phyloP scores from a whole-genome alignment of 2,797 vertebrate genomes.

The Odontamblyopus lacepedii region DNA sequence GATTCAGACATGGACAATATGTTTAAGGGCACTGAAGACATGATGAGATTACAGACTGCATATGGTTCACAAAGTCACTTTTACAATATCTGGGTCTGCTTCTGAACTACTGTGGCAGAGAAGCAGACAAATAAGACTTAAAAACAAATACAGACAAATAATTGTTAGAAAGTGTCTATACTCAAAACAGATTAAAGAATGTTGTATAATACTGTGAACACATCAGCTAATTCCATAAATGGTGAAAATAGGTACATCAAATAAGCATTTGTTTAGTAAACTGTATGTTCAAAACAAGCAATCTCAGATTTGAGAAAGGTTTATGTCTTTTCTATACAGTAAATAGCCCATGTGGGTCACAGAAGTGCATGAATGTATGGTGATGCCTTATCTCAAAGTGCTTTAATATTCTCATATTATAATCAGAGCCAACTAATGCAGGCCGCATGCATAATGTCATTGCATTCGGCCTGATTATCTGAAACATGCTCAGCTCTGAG shows the following conservation, averaged over 20 bases:
- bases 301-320: neutral
- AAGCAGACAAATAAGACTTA: neutral
- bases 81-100: neutral
- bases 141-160: neutral
- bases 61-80: constrained; percentile 40
- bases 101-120: neutral
- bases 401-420: constrained; percentile 74
- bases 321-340: constrained; percentile 3
- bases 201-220: too few species aligned
- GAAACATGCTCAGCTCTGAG: constrained; percentile 71
- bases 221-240: too few species aligned
- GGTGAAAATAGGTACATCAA: too few species aligned
- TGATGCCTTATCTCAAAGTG: constrained; percentile 62
- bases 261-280: neutral
- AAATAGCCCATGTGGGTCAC: constrained; percentile 36
- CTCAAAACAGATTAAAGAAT: too few species aligned
- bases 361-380: constrained; percentile 45
- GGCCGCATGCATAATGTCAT: constrained; percentile 75
- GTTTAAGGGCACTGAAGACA: constrained; percentile 42
- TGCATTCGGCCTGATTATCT: constrained; percentile 71
- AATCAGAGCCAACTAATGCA: constrained; percentile 71
- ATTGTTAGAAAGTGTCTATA: neutral
- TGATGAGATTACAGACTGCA: constrained; percentile 29
- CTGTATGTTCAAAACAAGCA: neutral
- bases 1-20: constrained; percentile 49